These are phyloP conservation scores for Takifugu bimaculatus DNA, from an alignment of 2,113 vertebrate genomes.

Conservation along the genomic window DNA sequence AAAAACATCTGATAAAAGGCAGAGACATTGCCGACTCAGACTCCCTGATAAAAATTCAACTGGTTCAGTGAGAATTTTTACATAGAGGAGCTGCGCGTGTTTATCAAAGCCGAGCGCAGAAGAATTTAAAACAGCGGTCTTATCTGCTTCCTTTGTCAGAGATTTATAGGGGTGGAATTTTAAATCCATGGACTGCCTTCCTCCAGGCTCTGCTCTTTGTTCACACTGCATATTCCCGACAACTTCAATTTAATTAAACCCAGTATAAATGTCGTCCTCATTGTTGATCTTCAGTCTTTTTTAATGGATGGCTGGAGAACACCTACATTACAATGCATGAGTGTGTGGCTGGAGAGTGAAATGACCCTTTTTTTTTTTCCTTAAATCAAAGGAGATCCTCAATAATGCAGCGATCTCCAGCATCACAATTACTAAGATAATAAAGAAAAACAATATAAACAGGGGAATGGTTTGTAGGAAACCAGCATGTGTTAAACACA, in stretches of 20 bases:
- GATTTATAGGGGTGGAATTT: slow-evolving; percentile 64
- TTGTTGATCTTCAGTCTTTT: slow-evolving; percentile 31
- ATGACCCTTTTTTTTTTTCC: slow-evolving; percentile 49
- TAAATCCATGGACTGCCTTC: slow-evolving; percentile 43
- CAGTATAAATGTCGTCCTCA: slow-evolving; percentile 18
- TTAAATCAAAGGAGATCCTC: slow-evolving; percentile 52
- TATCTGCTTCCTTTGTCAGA: slow-evolving; percentile 56
- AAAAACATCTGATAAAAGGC: slow-evolving; percentile 36
- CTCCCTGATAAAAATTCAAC: slow-evolving; percentile 59
- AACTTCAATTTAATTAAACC: slow-evolving; percentile 43
- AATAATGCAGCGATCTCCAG: slow-evolving; percentile 28
- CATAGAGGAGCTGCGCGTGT: slow-evolving; percentile 40
- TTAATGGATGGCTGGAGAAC: slow-evolving; percentile 9
- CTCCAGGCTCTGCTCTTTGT: slow-evolving; percentile 32
- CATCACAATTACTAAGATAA: no score
- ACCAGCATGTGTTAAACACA: no score
- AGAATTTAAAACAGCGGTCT: slow-evolving; percentile 63
- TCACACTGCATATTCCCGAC: slow-evolving; percentile 34
- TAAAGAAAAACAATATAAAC: no score
- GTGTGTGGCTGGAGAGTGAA: slow-evolving; percentile 12
- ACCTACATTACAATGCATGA: slow-evolving; percentile 17
- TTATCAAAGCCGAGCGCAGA: slow-evolving; percentile 58
- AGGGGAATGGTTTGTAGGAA: no score
- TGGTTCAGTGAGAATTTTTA: slow-evolving; percentile 49
- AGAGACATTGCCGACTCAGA: slow-evolving; percentile 48